Evolutionary conservation across 2,888 invertebrate species (phyloP).

Genomic region (Deilephila elpenor): DNA sequence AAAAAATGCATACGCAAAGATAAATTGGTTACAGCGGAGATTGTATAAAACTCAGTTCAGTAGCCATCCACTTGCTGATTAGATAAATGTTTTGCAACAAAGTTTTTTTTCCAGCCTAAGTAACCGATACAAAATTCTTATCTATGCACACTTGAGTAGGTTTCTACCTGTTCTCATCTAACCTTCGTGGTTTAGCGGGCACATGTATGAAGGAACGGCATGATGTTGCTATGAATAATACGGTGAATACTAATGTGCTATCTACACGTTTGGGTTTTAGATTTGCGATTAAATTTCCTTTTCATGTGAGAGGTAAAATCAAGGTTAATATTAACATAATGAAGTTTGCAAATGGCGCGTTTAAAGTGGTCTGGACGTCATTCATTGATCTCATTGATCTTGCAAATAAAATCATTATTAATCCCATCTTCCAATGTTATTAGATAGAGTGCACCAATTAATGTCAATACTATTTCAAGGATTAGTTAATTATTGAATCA

Average conservation of each 20-base stretch:
- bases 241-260: background rate
- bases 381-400: slow-evolving; percentile 16
- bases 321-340: too few relatives aligned
- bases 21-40: background rate
- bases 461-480: slow-evolving; percentile 4
- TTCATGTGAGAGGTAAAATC: too few relatives aligned
- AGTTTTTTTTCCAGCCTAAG: background rate
- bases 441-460: background rate
- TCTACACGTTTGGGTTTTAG: background rate
- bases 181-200: slow-evolving; percentile 13
- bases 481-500: background rate
- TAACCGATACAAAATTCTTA: slow-evolving; percentile 19
- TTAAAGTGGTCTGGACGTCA: background rate
- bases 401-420: slow-evolving; percentile 8
- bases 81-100: slow-evolving; percentile 24
- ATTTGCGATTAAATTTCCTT: background rate
- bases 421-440: slow-evolving; percentile 5
- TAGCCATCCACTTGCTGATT: slow-evolving; percentile 7
- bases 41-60: background rate
- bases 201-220: background rate
- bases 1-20: slow-evolving; percentile 1
- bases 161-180: slow-evolving; percentile 24
- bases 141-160: slow-evolving; percentile 12
- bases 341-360: too few relatives aligned
- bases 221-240: background rate